Conservation (phyloP, 2,113 vertebrate genomes). For the Corythornis vintsioides region DNA sequence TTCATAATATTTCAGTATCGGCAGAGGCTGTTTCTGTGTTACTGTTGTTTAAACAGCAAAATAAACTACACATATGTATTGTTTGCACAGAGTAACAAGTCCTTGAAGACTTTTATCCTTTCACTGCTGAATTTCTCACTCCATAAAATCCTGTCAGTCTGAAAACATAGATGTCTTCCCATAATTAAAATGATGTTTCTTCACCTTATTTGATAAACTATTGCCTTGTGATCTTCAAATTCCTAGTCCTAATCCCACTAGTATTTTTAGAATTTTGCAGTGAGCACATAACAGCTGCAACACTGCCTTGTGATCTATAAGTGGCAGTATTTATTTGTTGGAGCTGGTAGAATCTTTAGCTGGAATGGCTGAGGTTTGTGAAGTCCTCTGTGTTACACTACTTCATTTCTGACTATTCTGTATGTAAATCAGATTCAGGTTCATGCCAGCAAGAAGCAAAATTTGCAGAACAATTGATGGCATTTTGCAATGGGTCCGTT, state of each 20-base stretch:
- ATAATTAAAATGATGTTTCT: not conserved
- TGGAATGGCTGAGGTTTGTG: slow-evolving; percentile 12
- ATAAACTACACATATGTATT: not conserved
- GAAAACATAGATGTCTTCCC: not conserved
- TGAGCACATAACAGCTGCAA: not conserved
- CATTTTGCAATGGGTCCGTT: slow-evolving; percentile 51
- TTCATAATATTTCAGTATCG: not conserved
- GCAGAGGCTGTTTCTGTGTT: not conserved
- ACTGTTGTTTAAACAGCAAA: not conserved
- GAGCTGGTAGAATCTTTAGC: slow-evolving; percentile 18
- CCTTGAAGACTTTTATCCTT: not conserved
- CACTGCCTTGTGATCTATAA: slow-evolving; percentile 60
- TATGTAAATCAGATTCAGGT: slow-evolving; percentile 52
- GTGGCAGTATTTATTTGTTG: slow-evolving; percentile 69
- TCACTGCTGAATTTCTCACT: not conserved
- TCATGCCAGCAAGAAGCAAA: slow-evolving; percentile 11
- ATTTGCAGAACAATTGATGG: slow-evolving; percentile 51
- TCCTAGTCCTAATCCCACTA: not conserved
- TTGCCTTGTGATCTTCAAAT: not conserved
- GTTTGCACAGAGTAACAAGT: not conserved
- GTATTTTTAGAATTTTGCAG: not conserved
- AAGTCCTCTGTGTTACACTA: slow-evolving; percentile 36
- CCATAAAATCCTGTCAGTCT: not conserved
- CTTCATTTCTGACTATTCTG: slow-evolving; percentile 50
- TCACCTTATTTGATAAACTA: slow-evolving; percentile 23